Evolutionary conservation across 53 echinoderm and acorn worm genomes (phyloP), one percentile per base, ranked within the genome.

Genomic region (Henricia sp.): DNA sequence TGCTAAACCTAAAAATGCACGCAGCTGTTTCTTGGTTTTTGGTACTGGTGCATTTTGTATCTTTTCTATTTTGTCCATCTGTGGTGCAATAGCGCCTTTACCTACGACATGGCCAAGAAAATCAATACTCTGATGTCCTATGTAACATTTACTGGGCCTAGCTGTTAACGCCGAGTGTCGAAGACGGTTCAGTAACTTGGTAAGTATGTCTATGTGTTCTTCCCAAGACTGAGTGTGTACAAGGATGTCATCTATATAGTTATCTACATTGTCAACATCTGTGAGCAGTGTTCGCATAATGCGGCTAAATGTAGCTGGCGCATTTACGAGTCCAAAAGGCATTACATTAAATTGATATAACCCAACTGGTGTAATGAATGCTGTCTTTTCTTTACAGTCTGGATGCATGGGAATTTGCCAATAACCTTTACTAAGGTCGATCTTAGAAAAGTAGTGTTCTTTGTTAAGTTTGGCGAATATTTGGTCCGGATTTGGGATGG

Each of bases 231-330:
- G 17, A 4, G 87, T 65, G 35, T 80, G 72, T 14, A 88, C 50
- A 10, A 88, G 55, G 26, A 88, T 83, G 32, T 88, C 88, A 27
- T 88, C 88, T 1, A 88, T 88, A 30, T 70, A 87, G 35, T 87
- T 80, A 19, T 65, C 16, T 9, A 82, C 80, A 17, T 77, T 67
- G 1, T 43, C 9, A 19, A 87, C 13, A 34, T 69, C 80, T 50
- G 48, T 54, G 11, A 87, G 24, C 37, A 82, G 53, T 33, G 25
- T 52, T 50, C 78, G 35, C 86, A 86, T 86, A 11, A 86, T 57
- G 17, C 86, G 40, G 28, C 86, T 86, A 59, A 86, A 86, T 1
- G 74, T 75, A 10, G 86, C 86, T 30, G 87, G 59, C 1, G 68
- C 74, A 52, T 78, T 87, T 6, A 87, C 87, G 12, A 87, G 44